These are phyloP conservation scores for Heliocidaris erythrogramma DNA, from an alignment of 35 echinoderm and acorn worm species.

Conservation along the genomic window DNA sequence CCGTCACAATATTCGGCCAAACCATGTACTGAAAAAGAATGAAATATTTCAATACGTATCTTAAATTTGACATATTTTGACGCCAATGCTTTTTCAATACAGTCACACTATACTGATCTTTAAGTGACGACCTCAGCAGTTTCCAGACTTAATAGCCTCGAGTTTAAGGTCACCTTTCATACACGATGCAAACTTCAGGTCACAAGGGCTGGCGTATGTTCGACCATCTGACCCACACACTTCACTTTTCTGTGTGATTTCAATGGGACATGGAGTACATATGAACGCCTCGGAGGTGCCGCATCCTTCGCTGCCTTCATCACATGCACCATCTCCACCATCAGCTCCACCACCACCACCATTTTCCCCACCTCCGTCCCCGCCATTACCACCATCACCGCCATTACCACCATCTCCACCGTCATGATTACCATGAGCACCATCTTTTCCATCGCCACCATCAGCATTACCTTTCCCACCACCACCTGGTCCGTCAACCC, in stretches of 20 bases:
- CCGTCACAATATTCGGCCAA: too few relatives aligned
- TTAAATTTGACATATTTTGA: too few relatives aligned
- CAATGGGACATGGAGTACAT: neutral
- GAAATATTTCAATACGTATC: too few relatives aligned
- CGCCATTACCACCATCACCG: neutral
- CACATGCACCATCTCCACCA: neutral
- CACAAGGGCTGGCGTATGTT: neutral
- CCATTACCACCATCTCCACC: neutral
- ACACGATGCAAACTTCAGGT: neutral
- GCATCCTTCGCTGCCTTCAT: neutral
- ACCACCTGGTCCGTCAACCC: neutral
- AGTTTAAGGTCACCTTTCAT: neutral
- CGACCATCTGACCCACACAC: neutral
- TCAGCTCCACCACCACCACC: neutral
- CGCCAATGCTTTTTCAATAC: too few relatives aligned
- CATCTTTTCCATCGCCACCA: too few relatives aligned
- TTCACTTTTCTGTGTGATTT: neutral
- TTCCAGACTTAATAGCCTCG: neutral
- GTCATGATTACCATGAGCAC: neutral
- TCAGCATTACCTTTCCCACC: neutral
- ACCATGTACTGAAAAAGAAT: too few relatives aligned
- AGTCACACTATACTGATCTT: neutral
- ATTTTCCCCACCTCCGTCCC: neutral
- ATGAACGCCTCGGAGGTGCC: neutral
- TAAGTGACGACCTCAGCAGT: neutral